Percentiles rank a stretch among this genome's conserved stretches.
Conservation (phyloP, 2,888 invertebrate genomes). For the Chloroclysta siterata region DNA sequence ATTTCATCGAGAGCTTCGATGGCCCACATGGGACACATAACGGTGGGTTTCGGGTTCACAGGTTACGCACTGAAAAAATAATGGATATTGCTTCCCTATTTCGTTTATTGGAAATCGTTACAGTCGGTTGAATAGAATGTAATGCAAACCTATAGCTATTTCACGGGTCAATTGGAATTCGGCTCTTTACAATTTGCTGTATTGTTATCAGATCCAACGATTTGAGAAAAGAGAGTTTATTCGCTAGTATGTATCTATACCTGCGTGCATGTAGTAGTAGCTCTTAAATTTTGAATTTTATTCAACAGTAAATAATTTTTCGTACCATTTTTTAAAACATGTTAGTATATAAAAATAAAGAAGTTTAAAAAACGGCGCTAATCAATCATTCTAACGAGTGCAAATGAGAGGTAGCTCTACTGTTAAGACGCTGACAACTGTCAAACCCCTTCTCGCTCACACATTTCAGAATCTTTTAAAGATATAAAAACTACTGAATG, state of each 20-base stretch:
- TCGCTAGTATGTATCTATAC: background rate
- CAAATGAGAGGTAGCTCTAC: no score
- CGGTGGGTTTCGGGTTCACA: constrained; percentile 54
- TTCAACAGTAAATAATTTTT: no score
- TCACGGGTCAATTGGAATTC: constrained; percentile 35
- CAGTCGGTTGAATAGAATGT: constrained; percentile 42
- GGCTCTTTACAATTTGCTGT: constrained; percentile 17
- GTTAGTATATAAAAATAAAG: no score
- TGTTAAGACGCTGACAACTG: no score
- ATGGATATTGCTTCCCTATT: constrained; percentile 49
- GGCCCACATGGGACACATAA: constrained; percentile 66
- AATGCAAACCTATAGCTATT: constrained; percentile 30
- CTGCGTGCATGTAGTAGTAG: no score
- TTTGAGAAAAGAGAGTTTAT: constrained; percentile 1
- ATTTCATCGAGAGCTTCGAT: constrained; percentile 68
- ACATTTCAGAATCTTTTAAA: no score
- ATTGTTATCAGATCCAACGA: constrained; percentile 12
- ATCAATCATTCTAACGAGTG: no score
- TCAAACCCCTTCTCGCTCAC: no score
- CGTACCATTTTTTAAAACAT: no score
- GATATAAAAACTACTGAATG: no score
- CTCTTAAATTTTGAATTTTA: no score
- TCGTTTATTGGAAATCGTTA: constrained; percentile 56
- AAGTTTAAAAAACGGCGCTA: no score
- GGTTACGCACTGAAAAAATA: constrained; percentile 57